Percentiles rank a stretch among this genome's conserved stretches.
Conservation (phyloP, 2,888 invertebrate genomes). For the Drosophila sordidapex region DNA sequence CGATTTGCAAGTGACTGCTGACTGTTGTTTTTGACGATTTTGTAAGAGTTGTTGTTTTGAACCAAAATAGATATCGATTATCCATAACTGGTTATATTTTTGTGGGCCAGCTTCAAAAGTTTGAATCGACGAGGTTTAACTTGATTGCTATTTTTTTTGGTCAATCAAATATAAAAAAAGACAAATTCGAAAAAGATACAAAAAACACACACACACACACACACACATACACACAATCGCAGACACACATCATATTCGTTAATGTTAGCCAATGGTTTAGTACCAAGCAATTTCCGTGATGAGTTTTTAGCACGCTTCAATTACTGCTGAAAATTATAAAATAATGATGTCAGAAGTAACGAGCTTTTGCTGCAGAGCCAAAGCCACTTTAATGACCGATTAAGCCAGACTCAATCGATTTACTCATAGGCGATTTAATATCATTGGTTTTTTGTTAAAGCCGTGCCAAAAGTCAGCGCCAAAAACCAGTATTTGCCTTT, state of each 20-base stretch:
- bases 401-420: constrained; percentile 49
- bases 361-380: constrained; percentile 21
- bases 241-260: constrained; percentile 4
- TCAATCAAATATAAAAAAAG: background rate
- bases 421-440: constrained; percentile 45
- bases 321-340: constrained; percentile 62
- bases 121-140: constrained; percentile 22
- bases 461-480: constrained; percentile 33
- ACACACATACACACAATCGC: background rate
- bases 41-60: constrained; percentile 27
- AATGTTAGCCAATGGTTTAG: constrained; percentile 40
- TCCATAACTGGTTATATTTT: constrained; percentile 50
- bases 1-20: constrained; percentile 46
- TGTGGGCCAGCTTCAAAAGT: constrained; percentile 45
- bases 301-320: constrained; percentile 73
- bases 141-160: background rate
- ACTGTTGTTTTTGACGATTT: constrained; percentile 32
- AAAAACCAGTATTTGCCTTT: background rate
- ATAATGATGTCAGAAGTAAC: constrained; percentile 52
- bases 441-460: constrained; percentile 19
- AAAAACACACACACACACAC: background rate
- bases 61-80: constrained; percentile 42
- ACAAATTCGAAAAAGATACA: background rate
- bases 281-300: constrained; percentile 55
- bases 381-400: constrained; percentile 57